Base-by-base conservation (phyloP, 1,140 invertebrate species). In the Orchestia grillus region DNA sequence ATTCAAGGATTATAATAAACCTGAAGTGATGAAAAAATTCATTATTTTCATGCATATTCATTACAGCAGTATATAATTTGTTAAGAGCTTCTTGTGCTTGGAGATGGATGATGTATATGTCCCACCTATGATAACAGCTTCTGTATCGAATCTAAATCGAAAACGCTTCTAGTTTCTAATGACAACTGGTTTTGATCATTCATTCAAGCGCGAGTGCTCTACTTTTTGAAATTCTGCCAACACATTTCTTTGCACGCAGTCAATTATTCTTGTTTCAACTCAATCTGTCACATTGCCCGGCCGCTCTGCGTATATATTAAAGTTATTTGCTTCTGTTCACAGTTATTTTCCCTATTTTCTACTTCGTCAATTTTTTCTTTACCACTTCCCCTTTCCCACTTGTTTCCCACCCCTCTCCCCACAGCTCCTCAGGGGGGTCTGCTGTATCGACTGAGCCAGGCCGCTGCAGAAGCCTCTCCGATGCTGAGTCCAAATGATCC, bases 401-500 rank as follows among this genome's bases (percentile, higher is more conserved):
- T 77, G 62, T 77, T 23, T 77, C 11, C n/a, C 36, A 36, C 62
- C 62, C 15, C 62, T 77, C 62, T 77, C 28, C 62, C 3, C 62
- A 77, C 6, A 77, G 62, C 62, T 28, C 1, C 11, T 1, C 11
- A 36, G 11, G 11, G 28, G 62, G 36, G 62, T 77, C 62, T 77
- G 62, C 62, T 77, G 62, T 77, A 77, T 77, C 62, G 62, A 77
- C 62, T 77, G 62, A 90, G 36, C 88, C 88, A 4, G 43, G 88
- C 88, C 15, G 88, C 36, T 90, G 41, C 88, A 41, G 88, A 90
- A 90, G 88, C 88, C 88, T 41, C 88, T 90, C 88, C 45, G 44
- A 47, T 47, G 92, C 44, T 94, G 36, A 92, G 92, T 47, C 43
- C 43, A 44, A 94, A 94, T 44, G 92, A 94, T 94, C 92, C 92